phyloP scores from a whole-genome alignment of 2,113 vertebrate species.

The Leptodactylus fuscus region DNA sequence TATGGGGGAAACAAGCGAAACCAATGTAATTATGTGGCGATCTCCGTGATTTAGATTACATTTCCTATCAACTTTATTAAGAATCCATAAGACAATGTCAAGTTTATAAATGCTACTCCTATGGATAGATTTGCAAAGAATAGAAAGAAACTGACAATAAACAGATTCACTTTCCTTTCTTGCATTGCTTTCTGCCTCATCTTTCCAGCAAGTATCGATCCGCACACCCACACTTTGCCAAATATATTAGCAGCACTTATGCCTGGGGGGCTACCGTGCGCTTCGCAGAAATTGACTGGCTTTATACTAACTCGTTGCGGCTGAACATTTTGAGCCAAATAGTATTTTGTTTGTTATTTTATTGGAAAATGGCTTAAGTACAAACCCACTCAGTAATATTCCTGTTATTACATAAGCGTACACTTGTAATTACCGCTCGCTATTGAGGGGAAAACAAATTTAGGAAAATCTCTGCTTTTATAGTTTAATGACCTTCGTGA shows the following conservation, averaged over 20 bases:
- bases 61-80: slow-evolving; percentile 40
- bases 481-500: not conserved
- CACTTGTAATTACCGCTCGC: not conserved
- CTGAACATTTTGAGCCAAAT: slow-evolving; percentile 17
- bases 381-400: slow-evolving; percentile 11
- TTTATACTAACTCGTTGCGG: slow-evolving; percentile 16
- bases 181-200: slow-evolving; percentile 31
- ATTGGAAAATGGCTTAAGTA: slow-evolving; percentile 9
- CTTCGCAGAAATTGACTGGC: not conserved
- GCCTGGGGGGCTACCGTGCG: slow-evolving; percentile 28
- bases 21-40: slow-evolving; percentile 27
- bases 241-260: slow-evolving; percentile 35
- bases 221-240: slow-evolving; percentile 45
- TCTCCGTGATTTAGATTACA: slow-evolving; percentile 23
- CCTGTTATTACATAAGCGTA: not conserved
- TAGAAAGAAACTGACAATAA: slow-evolving; percentile 15
- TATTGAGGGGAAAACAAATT: slow-evolving; percentile 1
- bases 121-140: slow-evolving; percentile 12
- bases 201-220: slow-evolving; percentile 46
- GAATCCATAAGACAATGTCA: slow-evolving; percentile 30
- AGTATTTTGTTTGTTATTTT: slow-evolving; percentile 27
- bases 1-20: not conserved
- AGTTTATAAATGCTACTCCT: slow-evolving; percentile 32
- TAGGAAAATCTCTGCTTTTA: not conserved
- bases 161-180: slow-evolving; percentile 5